These are phyloP conservation scores for Tychaedon coryphoeus DNA, from an alignment of 2,113 vertebrate species.

Conservation along the genomic window DNA sequence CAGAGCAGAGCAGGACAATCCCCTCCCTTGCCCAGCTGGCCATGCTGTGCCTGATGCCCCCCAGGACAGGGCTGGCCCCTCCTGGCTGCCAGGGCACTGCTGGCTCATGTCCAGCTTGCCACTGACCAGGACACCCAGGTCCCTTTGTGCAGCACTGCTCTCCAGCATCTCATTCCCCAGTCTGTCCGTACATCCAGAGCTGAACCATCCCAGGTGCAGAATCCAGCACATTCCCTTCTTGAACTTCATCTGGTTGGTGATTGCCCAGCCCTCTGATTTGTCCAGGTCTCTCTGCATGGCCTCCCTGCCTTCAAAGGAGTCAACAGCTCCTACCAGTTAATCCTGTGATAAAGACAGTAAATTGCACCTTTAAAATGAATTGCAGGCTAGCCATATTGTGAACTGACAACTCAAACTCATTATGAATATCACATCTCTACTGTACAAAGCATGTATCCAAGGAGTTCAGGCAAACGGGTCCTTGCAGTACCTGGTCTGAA, in stretches of 20 bases:
- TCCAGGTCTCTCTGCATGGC: neutral
- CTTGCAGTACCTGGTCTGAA: neutral
- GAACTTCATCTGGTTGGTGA: neutral
- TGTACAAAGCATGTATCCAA: neutral
- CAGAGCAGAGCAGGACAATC: neutral
- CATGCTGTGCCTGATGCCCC: neutral
- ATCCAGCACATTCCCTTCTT: neutral
- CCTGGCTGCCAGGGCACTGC: neutral
- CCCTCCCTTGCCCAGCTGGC: neutral
- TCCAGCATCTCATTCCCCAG: neutral
- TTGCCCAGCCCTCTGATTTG: neutral
- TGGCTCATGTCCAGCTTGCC: rapidly evolving
- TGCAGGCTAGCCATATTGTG: neutral
- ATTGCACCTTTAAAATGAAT: neutral
- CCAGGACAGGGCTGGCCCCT: neutral
- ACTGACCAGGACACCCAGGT: rapidly evolving
- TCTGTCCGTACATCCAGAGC: rapidly evolving
- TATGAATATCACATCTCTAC: neutral
- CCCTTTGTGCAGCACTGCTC: no score
- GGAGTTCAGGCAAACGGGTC: neutral
- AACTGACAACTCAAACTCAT: neutral
- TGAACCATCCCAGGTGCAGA: neutral
- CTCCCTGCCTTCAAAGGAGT: neutral
- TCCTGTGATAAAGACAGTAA: neutral
- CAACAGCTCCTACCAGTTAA: neutral